phyloP scores from a whole-genome alignment of 2,113 vertebrate species.

The Manacus vitellinus region DNA sequence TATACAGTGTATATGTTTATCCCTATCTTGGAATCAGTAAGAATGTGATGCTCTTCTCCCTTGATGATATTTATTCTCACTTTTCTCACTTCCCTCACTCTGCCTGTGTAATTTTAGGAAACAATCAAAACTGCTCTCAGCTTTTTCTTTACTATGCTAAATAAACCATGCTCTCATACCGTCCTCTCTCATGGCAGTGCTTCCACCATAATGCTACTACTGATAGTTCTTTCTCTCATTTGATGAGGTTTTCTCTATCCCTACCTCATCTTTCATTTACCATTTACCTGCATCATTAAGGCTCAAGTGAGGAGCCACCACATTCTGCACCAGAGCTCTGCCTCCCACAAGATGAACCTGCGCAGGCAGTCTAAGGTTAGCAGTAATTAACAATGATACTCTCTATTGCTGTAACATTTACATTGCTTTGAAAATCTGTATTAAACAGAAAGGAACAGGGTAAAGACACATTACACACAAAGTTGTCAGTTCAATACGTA shows the following conservation, averaged over 20 bases:
- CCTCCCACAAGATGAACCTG: background rate
- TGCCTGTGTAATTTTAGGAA: conserved; percentile 15
- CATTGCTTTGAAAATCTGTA: background rate
- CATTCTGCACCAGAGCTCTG: background rate
- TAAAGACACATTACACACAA: background rate
- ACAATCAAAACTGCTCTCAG: conserved; percentile 22
- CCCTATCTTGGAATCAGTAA: background rate
- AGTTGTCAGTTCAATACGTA: background rate
- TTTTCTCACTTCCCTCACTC: conserved; percentile 30
- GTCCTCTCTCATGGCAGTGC: background rate
- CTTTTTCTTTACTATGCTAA: conserved; percentile 9
- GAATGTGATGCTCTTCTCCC: background rate
- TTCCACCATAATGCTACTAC: background rate
- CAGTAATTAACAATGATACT: background rate
- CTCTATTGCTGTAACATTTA: background rate
- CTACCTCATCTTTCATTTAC: background rate
- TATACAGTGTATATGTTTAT: background rate
- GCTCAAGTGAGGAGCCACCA: background rate
- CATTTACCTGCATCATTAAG: background rate
- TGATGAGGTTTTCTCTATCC: background rate
- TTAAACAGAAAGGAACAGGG: background rate
- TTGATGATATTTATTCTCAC: conserved; percentile 8
- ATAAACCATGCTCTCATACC: background rate
- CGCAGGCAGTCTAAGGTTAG: background rate
- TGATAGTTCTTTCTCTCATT: background rate